phyloP scores from a whole-genome alignment of 2,888 invertebrate genomes.

The Leucophenga maculata region DNA sequence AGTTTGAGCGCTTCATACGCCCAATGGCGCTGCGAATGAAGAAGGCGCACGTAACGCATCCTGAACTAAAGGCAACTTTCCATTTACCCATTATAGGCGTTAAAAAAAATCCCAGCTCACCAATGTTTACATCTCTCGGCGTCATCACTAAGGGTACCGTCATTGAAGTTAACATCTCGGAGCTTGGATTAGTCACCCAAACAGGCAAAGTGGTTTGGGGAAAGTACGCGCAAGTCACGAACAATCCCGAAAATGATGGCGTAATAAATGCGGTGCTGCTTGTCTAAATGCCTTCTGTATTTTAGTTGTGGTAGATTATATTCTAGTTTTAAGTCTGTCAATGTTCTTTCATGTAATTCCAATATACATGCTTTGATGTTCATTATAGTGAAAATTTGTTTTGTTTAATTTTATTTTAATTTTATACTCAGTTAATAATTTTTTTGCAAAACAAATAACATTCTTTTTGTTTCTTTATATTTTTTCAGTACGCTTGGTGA shows the following conservation, averaged over 20 bases:
- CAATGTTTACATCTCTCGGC: conserved; percentile 96
- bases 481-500: conserved; percentile 48
- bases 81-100: conserved; percentile 97
- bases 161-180: conserved; percentile 98
- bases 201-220: conserved; percentile 99
- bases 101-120: conserved; percentile 98
- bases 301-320: conserved; percentile 18
- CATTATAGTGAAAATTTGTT: conserved; percentile 14
- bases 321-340: neutral
- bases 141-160: conserved; percentile 99
- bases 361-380: conserved; percentile 6
- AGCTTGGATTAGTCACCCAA: conserved; percentile 97
- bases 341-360: neutral
- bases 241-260: conserved; percentile 99
- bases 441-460: neutral
- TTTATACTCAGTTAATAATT: neutral
- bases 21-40: conserved; percentile 98
- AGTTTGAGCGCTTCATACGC: conserved; percentile 97
- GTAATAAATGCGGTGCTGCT: conserved; percentile 98
- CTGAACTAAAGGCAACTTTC: conserved; percentile 98
- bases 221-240: conserved; percentile 99
- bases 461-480: conserved; percentile 31
- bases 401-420: neutral
- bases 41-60: conserved; percentile 99
- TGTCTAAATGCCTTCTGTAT: conserved; percentile 76